Conservation (phyloP, 2,888 invertebrate species). For the Glaucopsyche alexis region DNA sequence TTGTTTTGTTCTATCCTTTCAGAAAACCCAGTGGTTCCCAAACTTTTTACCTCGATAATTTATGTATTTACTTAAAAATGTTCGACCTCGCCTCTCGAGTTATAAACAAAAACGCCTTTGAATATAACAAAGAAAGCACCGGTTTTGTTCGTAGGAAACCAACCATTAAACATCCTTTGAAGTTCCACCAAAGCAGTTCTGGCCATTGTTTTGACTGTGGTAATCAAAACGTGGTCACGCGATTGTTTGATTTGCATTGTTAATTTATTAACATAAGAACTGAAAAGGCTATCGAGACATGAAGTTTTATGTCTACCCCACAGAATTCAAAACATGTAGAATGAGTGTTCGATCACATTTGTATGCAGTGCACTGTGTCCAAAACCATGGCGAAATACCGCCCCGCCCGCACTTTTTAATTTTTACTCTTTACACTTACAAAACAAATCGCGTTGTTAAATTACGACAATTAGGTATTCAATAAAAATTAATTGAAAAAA, state of each 20-base stretch:
- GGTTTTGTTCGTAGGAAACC: constrained; percentile 48
- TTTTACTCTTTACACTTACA: no score
- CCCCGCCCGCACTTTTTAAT: no score
- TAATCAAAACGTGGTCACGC: constrained; percentile 3
- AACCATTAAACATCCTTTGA: constrained; percentile 49
- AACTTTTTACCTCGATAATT: constrained; percentile 8
- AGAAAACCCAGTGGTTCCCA: background rate
- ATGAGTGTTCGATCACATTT: no score
- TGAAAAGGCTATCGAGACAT: background rate
- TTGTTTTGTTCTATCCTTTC: background rate
- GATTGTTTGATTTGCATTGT: constrained; percentile 2
- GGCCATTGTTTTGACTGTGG: background rate
- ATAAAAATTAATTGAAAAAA: no score
- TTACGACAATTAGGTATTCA: no score
- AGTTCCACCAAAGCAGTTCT: constrained; percentile 33
- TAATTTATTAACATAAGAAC: background rate
- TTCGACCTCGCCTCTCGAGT: background rate
- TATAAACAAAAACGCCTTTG: constrained; percentile 21
- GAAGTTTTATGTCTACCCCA: no score
- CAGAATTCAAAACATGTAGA: no score
- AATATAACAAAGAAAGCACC: constrained; percentile 18
- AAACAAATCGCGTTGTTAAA: no score
- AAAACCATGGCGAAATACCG: no score
- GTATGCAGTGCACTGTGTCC: no score
- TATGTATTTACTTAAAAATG: constrained; percentile 23